Percentiles rank a stretch among this genome's conserved stretches.
These are phyloP conservation scores for Azemiops feae DNA, from an alignment of 2,113 vertebrate species.

Conservation along the genomic window DNA sequence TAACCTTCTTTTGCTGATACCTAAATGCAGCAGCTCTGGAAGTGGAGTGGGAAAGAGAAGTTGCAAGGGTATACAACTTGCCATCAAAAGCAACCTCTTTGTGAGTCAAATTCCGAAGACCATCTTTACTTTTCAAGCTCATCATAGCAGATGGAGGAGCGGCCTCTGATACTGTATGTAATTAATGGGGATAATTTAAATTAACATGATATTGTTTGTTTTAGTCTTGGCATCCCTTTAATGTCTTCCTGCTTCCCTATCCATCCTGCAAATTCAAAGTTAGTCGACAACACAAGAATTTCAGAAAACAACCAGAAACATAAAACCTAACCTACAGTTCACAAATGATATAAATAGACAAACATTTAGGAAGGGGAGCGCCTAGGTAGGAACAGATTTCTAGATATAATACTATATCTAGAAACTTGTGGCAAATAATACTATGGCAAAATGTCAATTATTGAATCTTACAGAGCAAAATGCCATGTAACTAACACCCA, in stretches of 20 bases:
- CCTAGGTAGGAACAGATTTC: background rate
- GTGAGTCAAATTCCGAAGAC: background rate
- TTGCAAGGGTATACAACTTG: background rate
- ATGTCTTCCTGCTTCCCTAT: background rate
- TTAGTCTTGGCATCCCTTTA: background rate
- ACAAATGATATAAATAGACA: background rate
- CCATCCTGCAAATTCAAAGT: background rate
- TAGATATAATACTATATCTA: background rate
- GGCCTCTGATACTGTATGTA: background rate
- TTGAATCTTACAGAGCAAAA: background rate
- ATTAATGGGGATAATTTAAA: background rate
- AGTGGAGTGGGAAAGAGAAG: background rate
- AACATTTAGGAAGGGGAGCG: background rate
- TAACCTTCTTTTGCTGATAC: background rate
- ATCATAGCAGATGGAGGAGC: background rate
- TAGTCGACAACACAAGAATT: background rate
- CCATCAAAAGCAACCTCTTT: background rate
- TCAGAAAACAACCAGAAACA: background rate
- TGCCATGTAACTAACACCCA: background rate
- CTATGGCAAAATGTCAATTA: background rate
- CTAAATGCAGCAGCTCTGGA: background rate
- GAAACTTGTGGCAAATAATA: background rate
- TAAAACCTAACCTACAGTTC: background rate
- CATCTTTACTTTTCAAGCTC: background rate
- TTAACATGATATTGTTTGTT: background rate